These are phyloP conservation scores for Jordanella pulchra DNA, from an alignment of 2,797 vertebrate species.

Conservation along the genomic window DNA sequence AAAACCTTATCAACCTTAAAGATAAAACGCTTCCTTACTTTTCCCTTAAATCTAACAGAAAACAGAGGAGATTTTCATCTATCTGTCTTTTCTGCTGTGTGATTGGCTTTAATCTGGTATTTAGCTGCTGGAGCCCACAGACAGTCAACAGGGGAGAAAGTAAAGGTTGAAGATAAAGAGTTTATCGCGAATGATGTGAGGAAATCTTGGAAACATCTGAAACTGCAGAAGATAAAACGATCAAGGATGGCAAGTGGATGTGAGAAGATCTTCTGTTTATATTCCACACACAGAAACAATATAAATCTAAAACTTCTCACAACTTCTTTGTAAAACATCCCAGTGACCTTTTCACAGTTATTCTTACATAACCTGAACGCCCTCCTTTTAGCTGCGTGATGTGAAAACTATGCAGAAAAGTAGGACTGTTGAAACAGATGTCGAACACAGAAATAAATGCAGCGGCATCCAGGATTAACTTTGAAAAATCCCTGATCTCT, in stretches of 20 bases:
- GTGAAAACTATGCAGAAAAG: slow-evolving; percentile 34
- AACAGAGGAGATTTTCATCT: background rate
- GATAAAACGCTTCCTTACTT: background rate
- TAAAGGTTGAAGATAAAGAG: slow-evolving; percentile 16
- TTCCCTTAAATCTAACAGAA: slow-evolving; percentile 16
- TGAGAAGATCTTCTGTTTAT: slow-evolving; percentile 34
- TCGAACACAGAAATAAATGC: slow-evolving; percentile 8
- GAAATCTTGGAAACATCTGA: background rate
- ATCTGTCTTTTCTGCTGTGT: slow-evolving; percentile 15
- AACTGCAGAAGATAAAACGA: slow-evolving; percentile 9
- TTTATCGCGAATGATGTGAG: too few relatives aligned
- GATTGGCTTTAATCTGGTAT: slow-evolving; percentile 40
- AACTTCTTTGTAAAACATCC: slow-evolving; percentile 11
- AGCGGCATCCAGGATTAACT: slow-evolving; percentile 29
- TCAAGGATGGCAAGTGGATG: background rate
- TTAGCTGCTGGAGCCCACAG: slow-evolving; percentile 9
- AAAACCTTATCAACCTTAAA: too few relatives aligned
- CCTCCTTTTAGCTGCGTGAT: background rate
- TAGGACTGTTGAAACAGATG: slow-evolving; percentile 41
- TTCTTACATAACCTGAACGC: slow-evolving; percentile 35
- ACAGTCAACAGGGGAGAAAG: slow-evolving; percentile 27
- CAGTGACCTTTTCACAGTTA: slow-evolving; percentile 36
- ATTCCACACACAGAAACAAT: slow-evolving; percentile 28
- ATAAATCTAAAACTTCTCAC: slow-evolving; percentile 20
- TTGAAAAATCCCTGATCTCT: background rate